Conservation (phyloP, 1,140 invertebrate genomes). For the Drosophila ambigua region DNA sequence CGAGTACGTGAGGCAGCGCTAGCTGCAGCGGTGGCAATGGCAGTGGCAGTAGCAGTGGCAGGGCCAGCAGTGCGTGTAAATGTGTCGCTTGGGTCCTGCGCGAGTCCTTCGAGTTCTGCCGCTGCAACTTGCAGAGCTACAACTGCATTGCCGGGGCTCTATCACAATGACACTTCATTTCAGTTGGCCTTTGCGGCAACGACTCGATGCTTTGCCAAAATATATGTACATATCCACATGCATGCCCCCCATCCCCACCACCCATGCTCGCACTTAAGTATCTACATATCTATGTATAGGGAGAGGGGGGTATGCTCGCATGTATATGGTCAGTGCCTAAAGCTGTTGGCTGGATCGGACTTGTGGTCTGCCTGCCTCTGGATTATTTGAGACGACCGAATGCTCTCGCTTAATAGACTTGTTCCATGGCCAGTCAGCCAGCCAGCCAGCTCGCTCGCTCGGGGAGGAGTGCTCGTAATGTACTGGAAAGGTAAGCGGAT, state of each 20-base stretch:
- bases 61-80: constrained; percentile 70
- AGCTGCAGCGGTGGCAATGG: constrained; percentile 47
- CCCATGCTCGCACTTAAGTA: too few species aligned
- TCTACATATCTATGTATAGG: too few species aligned
- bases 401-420: constrained; percentile 47
- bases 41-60: neutral
- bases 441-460: neutral
- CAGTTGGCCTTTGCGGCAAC: constrained; percentile 72
- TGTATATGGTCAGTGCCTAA: constrained; percentile 45
- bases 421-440: constrained; percentile 2
- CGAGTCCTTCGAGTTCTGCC: constrained; percentile 50
- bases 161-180: constrained; percentile 82
- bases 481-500: constrained; percentile 34
- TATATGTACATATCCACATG: constrained; percentile 27
- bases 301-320: neutral
- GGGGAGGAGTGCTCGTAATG: constrained; percentile 26
- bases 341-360: constrained; percentile 44
- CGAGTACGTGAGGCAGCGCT: constrained; percentile 70
- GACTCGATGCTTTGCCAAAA: constrained; percentile 58
- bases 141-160: constrained; percentile 66
- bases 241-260: too few species aligned
- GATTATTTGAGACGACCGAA: constrained; percentile 49
- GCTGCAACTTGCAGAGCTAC: constrained; percentile 32
- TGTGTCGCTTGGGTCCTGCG: constrained; percentile 65
- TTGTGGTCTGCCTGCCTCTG: constrained; percentile 17